A percentile compares a stretch with the other conserved stretches of the same genome.
Conservation (phyloP, 2,888 invertebrate genomes). For the Frankliniella fusca region DNA sequence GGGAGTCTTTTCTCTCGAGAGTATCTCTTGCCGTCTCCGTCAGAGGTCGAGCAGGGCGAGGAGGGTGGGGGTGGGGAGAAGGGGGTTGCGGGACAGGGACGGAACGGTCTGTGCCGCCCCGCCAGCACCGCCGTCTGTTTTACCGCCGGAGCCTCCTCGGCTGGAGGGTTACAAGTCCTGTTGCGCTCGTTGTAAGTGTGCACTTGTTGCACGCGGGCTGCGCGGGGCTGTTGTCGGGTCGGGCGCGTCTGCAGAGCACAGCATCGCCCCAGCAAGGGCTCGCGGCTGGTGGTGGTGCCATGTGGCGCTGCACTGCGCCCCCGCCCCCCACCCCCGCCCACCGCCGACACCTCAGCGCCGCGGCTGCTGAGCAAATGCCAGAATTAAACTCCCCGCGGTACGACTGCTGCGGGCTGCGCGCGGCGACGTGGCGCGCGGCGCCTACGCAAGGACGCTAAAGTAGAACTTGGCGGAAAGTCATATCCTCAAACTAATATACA, state of each 20-base stretch:
- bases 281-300: background rate
- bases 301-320: background rate
- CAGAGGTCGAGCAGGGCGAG: too few relatives aligned
- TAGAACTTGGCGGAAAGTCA: constrained; percentile 7
- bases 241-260: background rate
- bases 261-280: background rate
- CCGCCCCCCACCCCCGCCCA: background rate
- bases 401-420: background rate
- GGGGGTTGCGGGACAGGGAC: too few relatives aligned
- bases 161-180: too few relatives aligned
- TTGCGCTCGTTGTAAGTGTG: too few relatives aligned
- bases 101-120: too few relatives aligned
- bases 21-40: too few relatives aligned
- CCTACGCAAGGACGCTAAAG: background rate
- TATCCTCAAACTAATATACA: constrained; percentile 11
- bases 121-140: too few relatives aligned
- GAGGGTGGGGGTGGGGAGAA: too few relatives aligned
- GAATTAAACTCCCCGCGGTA: background rate
- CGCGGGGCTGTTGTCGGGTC: too few relatives aligned
- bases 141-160: too few relatives aligned
- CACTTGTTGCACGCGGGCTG: too few relatives aligned
- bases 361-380: background rate
- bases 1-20: too few relatives aligned
- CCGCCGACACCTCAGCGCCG: background rate
- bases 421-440: background rate